Percentiles rank a stretch among this genome's conserved stretches.
Conservation (phyloP, 2,888 invertebrate genomes). For the Flexamia atlantica region DNA sequence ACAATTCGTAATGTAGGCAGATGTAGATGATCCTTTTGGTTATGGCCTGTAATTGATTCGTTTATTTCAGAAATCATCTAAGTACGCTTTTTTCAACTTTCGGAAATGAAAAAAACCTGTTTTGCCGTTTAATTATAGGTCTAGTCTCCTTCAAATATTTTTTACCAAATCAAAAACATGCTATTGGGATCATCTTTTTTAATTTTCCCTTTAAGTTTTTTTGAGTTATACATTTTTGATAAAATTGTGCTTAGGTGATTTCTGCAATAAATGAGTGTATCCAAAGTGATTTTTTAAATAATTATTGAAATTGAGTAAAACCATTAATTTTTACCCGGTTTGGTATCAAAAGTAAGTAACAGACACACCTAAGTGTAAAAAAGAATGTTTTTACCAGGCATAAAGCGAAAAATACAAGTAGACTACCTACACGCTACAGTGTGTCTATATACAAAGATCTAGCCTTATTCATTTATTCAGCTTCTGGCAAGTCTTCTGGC, state of each 20-base stretch:
- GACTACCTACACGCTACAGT: background rate
- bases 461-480: conserved; percentile 19
- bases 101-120: conserved; percentile 19
- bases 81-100: conserved; percentile 46
- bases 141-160: conserved; percentile 37
- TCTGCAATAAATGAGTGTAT: conserved; percentile 2
- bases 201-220: background rate
- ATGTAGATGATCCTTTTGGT: too few species aligned
- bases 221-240: background rate
- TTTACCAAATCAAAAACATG: conserved; percentile 12
- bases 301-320: background rate
- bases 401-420: conserved; percentile 5
- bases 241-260: too few species aligned
- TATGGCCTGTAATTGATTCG: too few species aligned
- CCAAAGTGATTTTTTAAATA: background rate
- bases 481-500: conserved; percentile 57
- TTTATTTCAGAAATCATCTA: conserved; percentile 37
- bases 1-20: too few species aligned
- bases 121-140: conserved; percentile 42
- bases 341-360: background rate
- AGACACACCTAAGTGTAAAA: background rate
- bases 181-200: conserved; percentile 5
- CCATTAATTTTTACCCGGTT: background rate
- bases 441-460: conserved; percentile 26
- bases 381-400: background rate